Base-by-base conservation (phyloP, 2,888 invertebrate genomes). In the Osmoderma eremita region DNA sequence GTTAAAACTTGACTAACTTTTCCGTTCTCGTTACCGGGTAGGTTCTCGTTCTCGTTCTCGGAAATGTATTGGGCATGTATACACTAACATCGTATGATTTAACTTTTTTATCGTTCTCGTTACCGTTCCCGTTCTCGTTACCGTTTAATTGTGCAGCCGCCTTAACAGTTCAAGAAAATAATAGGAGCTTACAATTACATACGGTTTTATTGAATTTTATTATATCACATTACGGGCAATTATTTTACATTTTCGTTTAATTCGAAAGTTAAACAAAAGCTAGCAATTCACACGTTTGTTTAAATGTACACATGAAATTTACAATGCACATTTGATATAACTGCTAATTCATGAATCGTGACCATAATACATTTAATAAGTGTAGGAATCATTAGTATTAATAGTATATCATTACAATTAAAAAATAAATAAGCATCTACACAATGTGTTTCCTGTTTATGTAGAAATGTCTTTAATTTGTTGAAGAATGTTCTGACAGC, bases 401-500 rank as follows among this genome's bases (percentile, higher is more conserved):
- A 36, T 36, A 51, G 17, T 51, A 51, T 10, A 36, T 17, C 30
- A 45, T 42, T 58, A 58, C 15, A 58, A 58, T 58, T 58, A 58
- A 24, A 30, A 58, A 58, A 58, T 58, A 58, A 58, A 58, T 58
- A 58, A 58, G 58, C 58, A 58, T 58, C 42, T 58, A 58, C 45
- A 58, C 30, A 30, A 13, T 45, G 24, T 42, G 42, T 58, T 51
- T 24, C 15, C 15, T 17, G 30, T 53, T 45, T 38, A 56, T 20
- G 54, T 56, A 41, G n/a, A 41, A 56, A 56, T 22, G 54, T 56
- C 39, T 39, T 41, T 56, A 41, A 41, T 17, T 56, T 13, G 17
- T n/a, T 58, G 8, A 5, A 45, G 17, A 58, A 22, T 13, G 15
- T 38, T 18, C 24, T 22, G 58, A 58, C 24, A 58, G 58, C 45